A percentile compares a stretch with the other conserved stretches of the same genome.
phyloP scores from a whole-genome alignment of 2,797 vertebrate genomes.

The Oreochromis mossambicus region DNA sequence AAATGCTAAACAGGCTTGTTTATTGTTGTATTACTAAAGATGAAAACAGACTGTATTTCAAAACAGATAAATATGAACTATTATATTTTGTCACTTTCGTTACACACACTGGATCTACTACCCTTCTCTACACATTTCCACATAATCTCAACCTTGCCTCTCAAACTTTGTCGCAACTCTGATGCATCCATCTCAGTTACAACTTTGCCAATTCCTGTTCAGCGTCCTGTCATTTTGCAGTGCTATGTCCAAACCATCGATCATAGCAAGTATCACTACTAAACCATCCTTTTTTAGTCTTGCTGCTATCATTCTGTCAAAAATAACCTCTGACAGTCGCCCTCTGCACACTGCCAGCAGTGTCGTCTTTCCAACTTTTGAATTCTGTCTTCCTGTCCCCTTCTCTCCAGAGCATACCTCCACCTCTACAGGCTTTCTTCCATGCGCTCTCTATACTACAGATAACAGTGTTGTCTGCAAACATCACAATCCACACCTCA shows the following conservation, averaged over 20 bases:
- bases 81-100: not conserved
- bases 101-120: not conserved
- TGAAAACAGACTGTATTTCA: not conserved
- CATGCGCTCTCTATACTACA: not conserved
- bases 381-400: not conserved
- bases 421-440: not conserved
- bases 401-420: not conserved
- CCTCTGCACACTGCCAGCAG: not conserved
- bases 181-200: fast-evolving
- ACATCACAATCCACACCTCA: not conserved
- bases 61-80: not conserved
- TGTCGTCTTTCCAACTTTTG: not conserved
- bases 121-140: not conserved
- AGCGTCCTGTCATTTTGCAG: not conserved
- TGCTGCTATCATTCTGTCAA: not conserved
- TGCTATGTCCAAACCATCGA: not conserved
- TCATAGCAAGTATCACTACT: not conserved
- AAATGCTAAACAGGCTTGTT: not conserved
- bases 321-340: not conserved
- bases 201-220: not conserved
- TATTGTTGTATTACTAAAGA: not conserved
- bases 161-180: not conserved
- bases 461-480: not conserved
- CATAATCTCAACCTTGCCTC: not conserved
- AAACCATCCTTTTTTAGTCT: not conserved